Evolutionary conservation across 2,113 vertebrate species (phyloP), one percentile per base, ranked within the genome.

Genomic region (Aptenodytes patagonicus): DNA sequence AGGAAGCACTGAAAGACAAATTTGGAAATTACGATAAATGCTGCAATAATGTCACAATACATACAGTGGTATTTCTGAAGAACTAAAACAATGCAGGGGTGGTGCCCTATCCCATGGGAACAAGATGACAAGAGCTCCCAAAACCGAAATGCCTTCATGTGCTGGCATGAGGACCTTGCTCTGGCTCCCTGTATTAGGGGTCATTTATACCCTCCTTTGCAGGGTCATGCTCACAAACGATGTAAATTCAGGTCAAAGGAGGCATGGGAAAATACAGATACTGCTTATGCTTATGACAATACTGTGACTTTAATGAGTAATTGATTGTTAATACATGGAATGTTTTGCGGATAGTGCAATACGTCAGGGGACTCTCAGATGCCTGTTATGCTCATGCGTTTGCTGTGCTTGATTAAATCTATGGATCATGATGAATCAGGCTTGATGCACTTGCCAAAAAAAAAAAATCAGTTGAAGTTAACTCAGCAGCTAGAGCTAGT

Each of bases 371-470:
- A 77, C 60, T 83, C 68, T 65, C 52, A 21, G 31, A 69, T 46
- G 64, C 47, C 42, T 68, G 51, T 13, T 66, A 25, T 11, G 47
- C 65, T 70, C 32, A 15, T 6, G 16, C 0, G 0, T 68, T 90
- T 95, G 73, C 55, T 46, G 22, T 34, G 42, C 64, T 62, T 62
- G n/a, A 84, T 86, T 62, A 65, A 66, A 60, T 93, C 51, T 70
- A 83, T 90, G 66, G 34, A 88, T 90, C 73, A 77, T 61, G 64
- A 83, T 55, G n/a, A 90, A 92, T 73, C 71, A 77, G 68, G 54
- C 54, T 65, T 26, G 52, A 80, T 58, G 52, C 29, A 85, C 38
- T 85, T 58, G 38, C 51, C 36, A 86, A 52, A 72, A 57, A n/a
- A 32, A n/a, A 44, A 32, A 13, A 75, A 47, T 25, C 75, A 60